These are phyloP conservation scores for Eurytoma adleriae DNA, from an alignment of 2,888 invertebrate species.

Conservation along the genomic window DNA sequence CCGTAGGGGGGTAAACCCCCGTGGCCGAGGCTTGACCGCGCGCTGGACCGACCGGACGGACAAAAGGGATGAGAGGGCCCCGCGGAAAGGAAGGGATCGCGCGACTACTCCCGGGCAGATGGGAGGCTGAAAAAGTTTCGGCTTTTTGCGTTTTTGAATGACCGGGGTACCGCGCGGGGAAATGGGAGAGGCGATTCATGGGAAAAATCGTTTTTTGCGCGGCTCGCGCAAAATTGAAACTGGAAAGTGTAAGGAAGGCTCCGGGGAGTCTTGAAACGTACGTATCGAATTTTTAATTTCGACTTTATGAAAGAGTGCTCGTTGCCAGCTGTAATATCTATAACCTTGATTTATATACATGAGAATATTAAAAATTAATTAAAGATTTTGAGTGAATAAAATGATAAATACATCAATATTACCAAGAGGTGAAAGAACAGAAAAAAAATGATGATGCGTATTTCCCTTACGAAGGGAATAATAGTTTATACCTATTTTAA, in stretches of 20 bases:
- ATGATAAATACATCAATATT: too few relatives aligned
- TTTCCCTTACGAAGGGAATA: too few relatives aligned
- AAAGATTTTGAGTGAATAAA: too few relatives aligned
- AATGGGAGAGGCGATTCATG: conserved; percentile 4
- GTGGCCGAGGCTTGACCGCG: conserved; percentile 66
- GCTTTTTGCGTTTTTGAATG: conserved; percentile 21
- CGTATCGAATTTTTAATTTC: too few relatives aligned
- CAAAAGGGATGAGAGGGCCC: conserved; percentile 49
- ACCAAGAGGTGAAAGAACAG: too few relatives aligned
- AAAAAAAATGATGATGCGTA: too few relatives aligned
- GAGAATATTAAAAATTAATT: too few relatives aligned
- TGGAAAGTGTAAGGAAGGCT: not conserved
- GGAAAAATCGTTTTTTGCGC: conserved; percentile 27
- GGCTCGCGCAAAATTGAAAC: not conserved
- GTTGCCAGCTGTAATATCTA: too few relatives aligned
- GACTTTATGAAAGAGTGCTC: too few relatives aligned
- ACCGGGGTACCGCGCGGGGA: not conserved
- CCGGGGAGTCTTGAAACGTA: too few relatives aligned
- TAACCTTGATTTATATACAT: too few relatives aligned
- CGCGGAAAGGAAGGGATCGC: conserved; percentile 38
- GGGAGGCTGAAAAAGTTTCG: conserved; percentile 40
- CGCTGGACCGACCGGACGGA: conserved; percentile 17
- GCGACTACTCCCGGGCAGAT: conserved; percentile 29
- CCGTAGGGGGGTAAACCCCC: conserved; percentile 22
- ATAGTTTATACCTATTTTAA: too few relatives aligned